A percentile compares a stretch with the other conserved stretches of the same genome.
These are phyloP conservation scores for Sternarchorhynchus goeldii DNA, from an alignment of 2,797 vertebrate genomes.

Conservation along the genomic window DNA sequence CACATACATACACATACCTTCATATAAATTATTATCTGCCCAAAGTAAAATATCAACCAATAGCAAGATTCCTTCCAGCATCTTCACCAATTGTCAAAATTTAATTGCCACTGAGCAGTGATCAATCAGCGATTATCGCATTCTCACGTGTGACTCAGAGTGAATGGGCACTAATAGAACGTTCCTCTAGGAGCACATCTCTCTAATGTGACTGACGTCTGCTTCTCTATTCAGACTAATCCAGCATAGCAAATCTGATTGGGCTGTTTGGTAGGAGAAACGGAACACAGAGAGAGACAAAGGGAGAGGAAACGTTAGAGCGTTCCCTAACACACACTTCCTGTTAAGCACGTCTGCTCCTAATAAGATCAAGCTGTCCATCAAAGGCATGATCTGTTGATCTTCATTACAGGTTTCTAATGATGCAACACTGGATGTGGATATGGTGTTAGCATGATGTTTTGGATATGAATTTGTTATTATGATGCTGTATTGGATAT, in stretches of 20 bases:
- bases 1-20: slow-evolving; percentile 8
- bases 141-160: slow-evolving; percentile 4
- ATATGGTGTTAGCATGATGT: slow-evolving; percentile 14
- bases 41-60: slow-evolving; percentile 13
- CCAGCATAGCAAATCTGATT: slow-evolving; percentile 60
- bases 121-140: slow-evolving; percentile 37
- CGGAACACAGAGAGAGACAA: slow-evolving; percentile 17
- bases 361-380: slow-evolving; percentile 64
- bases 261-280: slow-evolving; percentile 58
- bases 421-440: background rate
- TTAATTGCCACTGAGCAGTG: slow-evolving; percentile 28
- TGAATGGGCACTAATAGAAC: slow-evolving; percentile 45
- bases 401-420: slow-evolving; percentile 14
- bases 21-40: background rate
- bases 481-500: too few species aligned
- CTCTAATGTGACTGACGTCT: slow-evolving; percentile 60
- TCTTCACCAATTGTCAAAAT: slow-evolving; percentile 36
- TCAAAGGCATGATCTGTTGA: slow-evolving; percentile 50
- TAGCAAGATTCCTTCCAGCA: slow-evolving; percentile 20
- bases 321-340: slow-evolving; percentile 42
- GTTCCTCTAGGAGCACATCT: slow-evolving; percentile 47
- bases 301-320: slow-evolving; percentile 33
- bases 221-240: slow-evolving; percentile 58
- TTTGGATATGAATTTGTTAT: too few species aligned
- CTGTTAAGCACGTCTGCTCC: slow-evolving; percentile 54